Evolutionary conservation across 2,113 vertebrate genomes (phyloP).

Genomic region (Prunella himalayana): DNA sequence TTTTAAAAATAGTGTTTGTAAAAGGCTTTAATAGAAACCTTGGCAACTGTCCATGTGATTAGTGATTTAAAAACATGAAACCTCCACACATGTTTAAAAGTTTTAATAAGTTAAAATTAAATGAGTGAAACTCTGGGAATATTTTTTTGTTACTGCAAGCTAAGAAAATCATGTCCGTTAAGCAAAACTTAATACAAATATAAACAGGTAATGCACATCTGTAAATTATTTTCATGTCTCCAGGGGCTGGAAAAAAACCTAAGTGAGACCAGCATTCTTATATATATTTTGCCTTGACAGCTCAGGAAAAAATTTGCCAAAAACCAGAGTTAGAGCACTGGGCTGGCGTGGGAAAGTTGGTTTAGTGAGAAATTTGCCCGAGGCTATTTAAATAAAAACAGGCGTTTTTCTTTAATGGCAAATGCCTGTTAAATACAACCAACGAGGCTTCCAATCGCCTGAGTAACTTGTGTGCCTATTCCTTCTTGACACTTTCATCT

Average conservation of each 20-base stretch:
- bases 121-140: constrained; percentile 55
- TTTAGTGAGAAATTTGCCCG: constrained; percentile 70
- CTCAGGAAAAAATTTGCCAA: constrained; percentile 70
- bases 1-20: constrained; percentile 42
- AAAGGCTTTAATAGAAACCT: constrained; percentile 53
- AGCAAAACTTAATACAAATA: constrained; percentile 33
- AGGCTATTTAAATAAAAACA: constrained; percentile 75
- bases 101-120: constrained; percentile 61
- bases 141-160: constrained; percentile 62
- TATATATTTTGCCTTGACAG: constrained; percentile 75
- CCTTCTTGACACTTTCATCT: constrained; percentile 14
- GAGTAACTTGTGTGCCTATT: background rate
- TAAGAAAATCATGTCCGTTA: constrained; percentile 37
- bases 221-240: constrained; percentile 75
- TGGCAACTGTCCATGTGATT: constrained; percentile 51
- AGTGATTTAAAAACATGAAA: constrained; percentile 48
- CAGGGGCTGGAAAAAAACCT: constrained; percentile 59
- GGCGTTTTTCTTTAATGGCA: constrained; percentile 60
- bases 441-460: background rate
- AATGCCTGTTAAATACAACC: constrained; percentile 32
- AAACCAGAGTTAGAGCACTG: constrained; percentile 65
- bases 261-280: constrained; percentile 72
- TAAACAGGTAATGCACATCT: constrained; percentile 76
- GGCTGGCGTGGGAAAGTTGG: constrained; percentile 80
- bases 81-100: constrained; percentile 63